These are phyloP conservation scores for Tillus elongatus DNA, from an alignment of 2,888 invertebrate genomes.

Conservation along the genomic window DNA sequence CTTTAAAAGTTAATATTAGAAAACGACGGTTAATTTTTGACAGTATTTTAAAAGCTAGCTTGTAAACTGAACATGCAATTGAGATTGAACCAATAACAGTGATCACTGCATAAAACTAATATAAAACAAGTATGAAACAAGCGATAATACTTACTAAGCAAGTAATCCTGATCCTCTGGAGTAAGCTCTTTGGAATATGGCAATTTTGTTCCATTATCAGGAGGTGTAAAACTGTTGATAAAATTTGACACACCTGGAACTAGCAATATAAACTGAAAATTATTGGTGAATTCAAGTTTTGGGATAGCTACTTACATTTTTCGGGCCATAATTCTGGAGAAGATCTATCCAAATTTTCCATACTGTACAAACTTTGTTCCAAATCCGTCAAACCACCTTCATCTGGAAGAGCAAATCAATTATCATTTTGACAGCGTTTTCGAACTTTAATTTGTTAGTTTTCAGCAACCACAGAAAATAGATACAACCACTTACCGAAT, in stretches of 20 bases:
- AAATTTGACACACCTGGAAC: conserved; percentile 89
- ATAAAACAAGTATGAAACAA: too few relatives aligned
- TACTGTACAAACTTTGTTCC: conserved; percentile 73
- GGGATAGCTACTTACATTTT: conserved; percentile 60
- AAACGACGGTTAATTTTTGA: too few relatives aligned
- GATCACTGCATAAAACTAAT: too few relatives aligned
- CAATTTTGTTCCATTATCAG: conserved; percentile 49
- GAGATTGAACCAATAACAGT: too few relatives aligned
- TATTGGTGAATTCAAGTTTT: neutral
- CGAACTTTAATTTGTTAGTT: too few relatives aligned
- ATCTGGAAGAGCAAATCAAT: conserved; percentile 25
- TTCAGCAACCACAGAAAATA: too few relatives aligned
- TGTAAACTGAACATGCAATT: too few relatives aligned
- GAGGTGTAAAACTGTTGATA: conserved; percentile 56
- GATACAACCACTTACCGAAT: neutral
- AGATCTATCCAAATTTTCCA: conserved; percentile 86
- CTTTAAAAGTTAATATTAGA: too few relatives aligned
- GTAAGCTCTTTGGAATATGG: conserved; percentile 63
- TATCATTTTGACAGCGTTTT: conserved; percentile 18
- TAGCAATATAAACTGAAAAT: conserved; percentile 37
- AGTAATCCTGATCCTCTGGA: conserved; percentile 62
- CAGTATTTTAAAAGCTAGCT: too few relatives aligned
- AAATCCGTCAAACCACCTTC: conserved; percentile 31
- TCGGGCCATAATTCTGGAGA: conserved; percentile 97
- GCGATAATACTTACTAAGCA: conserved; percentile 71